Base-by-base conservation (phyloP, 2,797 vertebrate species). In the Characodon lateralis region DNA sequence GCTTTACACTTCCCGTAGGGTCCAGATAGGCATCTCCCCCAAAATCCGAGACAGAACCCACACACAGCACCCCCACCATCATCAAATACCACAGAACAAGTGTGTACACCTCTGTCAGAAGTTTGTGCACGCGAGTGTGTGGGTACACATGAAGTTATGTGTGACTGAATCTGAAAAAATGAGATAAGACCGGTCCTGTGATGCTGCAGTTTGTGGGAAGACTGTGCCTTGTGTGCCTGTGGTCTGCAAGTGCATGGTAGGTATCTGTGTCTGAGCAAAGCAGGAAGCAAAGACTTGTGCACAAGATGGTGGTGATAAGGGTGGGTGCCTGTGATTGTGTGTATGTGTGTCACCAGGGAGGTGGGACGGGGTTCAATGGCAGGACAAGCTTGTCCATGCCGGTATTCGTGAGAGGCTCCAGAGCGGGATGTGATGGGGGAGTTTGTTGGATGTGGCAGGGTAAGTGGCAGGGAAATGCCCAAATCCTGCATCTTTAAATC, bases 341-440 rank as follows among this genome's bases (percentile, higher is more conserved):
- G 39, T 78, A 71, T 78, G 84, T 87, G 84, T 84, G 85, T 88
- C 78, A 81, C 41, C 66, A 80, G 78, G 78, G 76, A 85, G 93
- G 86, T 88, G 88, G 85, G 92, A 93, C 71, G 83, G 88, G 95
- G 95, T 95, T 96, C 95, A 96, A 85, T 91, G 92, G 84, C 87
- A 94, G 94, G 94, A 94, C 93, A 94, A 5, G 85, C 73, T 82
- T 35, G 48, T 84, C 80, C 89, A 96, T 96, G 95, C 95, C 95
- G 95, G 95, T 96, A 96, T 96, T 95, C 94, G 94, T 95, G 93
- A 95, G 92, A 95, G 91, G 85, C 90, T 92, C 86, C 88, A 85
- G 76, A 89, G 86, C 0, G 59, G 86, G 83, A 85, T 77, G 55
- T 77, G 69, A 51, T 76, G 65, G 66, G 66, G 78, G 74, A 72